Conservation (phyloP, 2,797 vertebrate genomes). For the Enteromius unitaeniatus region DNA sequence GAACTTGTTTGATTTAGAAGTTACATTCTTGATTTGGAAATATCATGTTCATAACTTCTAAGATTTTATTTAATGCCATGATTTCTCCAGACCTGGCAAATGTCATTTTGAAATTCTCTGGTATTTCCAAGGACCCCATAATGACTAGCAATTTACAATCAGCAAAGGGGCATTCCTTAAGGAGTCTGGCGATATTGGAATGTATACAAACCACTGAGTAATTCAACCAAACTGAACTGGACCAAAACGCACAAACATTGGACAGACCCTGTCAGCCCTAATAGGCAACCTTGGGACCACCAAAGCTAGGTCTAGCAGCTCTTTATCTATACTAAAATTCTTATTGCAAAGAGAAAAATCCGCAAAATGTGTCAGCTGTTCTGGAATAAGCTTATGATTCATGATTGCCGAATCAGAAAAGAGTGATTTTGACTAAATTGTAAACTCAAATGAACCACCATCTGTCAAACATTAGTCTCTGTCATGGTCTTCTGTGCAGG, state of each 20-base stretch:
- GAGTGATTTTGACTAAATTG: constrained; percentile 45
- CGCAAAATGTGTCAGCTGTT: not conserved
- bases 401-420: constrained; percentile 25
- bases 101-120: not conserved
- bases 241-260: constrained; percentile 43
- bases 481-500: constrained; percentile 38
- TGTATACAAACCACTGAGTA: constrained; percentile 41
- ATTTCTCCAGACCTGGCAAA: not conserved
- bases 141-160: not conserved
- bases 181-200: not conserved
- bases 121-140: not conserved
- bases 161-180: not conserved
- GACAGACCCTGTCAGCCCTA: constrained; percentile 30
- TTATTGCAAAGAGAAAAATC: not conserved
- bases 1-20: not conserved
- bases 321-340: not conserved
- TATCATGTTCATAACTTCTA: not conserved
- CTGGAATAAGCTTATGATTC: constrained; percentile 28
- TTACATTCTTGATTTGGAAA: not conserved
- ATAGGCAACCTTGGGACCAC: not conserved
- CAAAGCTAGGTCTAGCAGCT: not conserved
- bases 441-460: constrained; percentile 42
- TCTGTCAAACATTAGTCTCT: constrained; percentile 60
- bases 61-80: not conserved
- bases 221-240: constrained; percentile 49